A percentile compares a stretch with the other conserved stretches of the same genome.
Conservation (phyloP, 2,888 invertebrate species). For the Scaptodrosophila latifasciaeformis region DNA sequence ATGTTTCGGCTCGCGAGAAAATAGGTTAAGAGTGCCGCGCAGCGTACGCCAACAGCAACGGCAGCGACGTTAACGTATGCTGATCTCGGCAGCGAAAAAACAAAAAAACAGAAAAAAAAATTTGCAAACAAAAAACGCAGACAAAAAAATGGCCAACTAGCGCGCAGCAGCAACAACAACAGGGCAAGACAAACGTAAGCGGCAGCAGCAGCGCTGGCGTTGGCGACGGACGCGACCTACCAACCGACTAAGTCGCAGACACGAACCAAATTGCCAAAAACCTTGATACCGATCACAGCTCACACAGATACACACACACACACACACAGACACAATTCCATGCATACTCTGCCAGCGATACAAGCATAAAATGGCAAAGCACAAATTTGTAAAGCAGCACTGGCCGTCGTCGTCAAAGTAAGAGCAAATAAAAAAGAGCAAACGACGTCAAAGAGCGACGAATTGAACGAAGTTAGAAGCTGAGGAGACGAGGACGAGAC, state of each 20-base stretch:
- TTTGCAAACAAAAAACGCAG: slow-evolving; percentile 52
- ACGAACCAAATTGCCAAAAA: slow-evolving; percentile 73
- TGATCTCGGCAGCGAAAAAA: slow-evolving; percentile 66
- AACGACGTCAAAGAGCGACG: slow-evolving; percentile 17
- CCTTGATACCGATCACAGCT: slow-evolving; percentile 72
- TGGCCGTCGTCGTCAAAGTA: slow-evolving; percentile 16
- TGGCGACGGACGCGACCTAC: slow-evolving; percentile 62
- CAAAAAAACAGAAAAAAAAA: slow-evolving; percentile 59
- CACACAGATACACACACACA: too few relatives aligned
- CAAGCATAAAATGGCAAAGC: slow-evolving; percentile 34
- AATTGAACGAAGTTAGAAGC: slow-evolving; percentile 5
- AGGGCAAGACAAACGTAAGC: too few relatives aligned
- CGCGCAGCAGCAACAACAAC: not conserved
- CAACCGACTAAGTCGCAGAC: slow-evolving; percentile 67
- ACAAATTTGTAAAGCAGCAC: slow-evolving; percentile 4
- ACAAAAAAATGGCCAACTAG: slow-evolving; percentile 17
- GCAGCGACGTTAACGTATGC: slow-evolving; percentile 38
- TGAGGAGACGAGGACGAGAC: slow-evolving; percentile 17
- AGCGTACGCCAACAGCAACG: slow-evolving; percentile 38
- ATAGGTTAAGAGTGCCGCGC: slow-evolving; percentile 71
- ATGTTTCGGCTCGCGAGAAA: slow-evolving; percentile 68
- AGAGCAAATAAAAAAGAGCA: slow-evolving; percentile 35
- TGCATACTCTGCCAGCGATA: not conserved
- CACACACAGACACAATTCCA: slow-evolving; percentile 26
- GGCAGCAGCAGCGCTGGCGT: slow-evolving; percentile 37